Base-by-base conservation (phyloP, 2,113 vertebrate species). In the Cyphomyrus plagiostoma region DNA sequence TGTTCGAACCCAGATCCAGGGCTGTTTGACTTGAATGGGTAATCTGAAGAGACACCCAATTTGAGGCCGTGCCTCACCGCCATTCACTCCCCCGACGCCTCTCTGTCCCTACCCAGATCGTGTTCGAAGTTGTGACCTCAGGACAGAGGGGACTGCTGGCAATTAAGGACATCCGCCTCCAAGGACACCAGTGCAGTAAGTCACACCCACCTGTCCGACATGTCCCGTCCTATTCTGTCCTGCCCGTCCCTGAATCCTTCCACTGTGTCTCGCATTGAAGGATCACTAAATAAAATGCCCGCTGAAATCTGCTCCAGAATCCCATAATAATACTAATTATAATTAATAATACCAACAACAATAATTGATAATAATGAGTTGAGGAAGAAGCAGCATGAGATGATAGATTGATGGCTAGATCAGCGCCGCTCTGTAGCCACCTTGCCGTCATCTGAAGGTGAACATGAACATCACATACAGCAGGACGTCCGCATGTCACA, bases 171-270 rank as follows among this genome's bases (percentile, higher is more conserved):
- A 97, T 99, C 89, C 96, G 96, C 80, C 97, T 99, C 90, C 95
- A 98, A 95, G 97, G 98, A 93, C 98, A 99, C 92, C 97, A 98
- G 11, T 99, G 98, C 91, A 96, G 98, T 99, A 96, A 98, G 98
- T 96, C 91, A 17, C 19, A 1, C 26, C 15, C 35, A 42, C 26
- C 17, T 23, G n/a, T 49, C 80, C 23, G 2, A n/a, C 83, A 0
- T 13, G 46, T 66, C 62, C 62, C 30, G 10, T 70, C n/a, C 30
- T 11, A 21, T 46, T 6, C 15, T 46, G 70, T 39, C 39, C 45
- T n/a, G 82, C 19, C 35, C 13, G 1, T 66, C 70, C 35, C 15
- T 9, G 26, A 39, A 5, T 19, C 70, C 15, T 39, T 74, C 70
- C 10, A 1, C 70, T 74, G 30, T 74, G 23, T 66, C 8, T 10